Conservation (phyloP, 2,797 vertebrate species). For the Cuculus canorus region DNA sequence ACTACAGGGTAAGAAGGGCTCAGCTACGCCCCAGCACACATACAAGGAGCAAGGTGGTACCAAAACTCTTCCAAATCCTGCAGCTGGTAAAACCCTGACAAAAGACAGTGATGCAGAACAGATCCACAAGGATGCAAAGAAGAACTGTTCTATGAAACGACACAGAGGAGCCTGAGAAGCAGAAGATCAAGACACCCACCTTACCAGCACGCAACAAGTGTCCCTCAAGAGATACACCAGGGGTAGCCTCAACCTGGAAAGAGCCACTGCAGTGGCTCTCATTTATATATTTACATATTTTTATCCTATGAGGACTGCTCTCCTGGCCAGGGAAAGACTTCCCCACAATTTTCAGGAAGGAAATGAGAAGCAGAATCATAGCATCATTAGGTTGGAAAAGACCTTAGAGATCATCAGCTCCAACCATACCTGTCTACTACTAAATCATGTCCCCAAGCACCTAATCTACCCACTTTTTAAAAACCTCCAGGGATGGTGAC, state of each 20-base stretch:
- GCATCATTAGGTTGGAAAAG: no score
- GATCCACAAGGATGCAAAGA: accelerated
- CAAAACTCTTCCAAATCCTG: not conserved
- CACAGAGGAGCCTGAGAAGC: not conserved
- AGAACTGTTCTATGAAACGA: accelerated
- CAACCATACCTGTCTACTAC: no score
- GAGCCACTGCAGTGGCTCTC: not conserved
- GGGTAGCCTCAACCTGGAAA: not conserved
- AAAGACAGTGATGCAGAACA: accelerated
- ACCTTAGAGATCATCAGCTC: no score
- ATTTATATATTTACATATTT: no score
- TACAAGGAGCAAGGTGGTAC: not conserved
- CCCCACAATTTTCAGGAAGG: accelerated
- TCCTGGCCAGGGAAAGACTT: not conserved
- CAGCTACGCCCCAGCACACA: not conserved
- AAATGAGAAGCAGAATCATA: not conserved
- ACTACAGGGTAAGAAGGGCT: not conserved
- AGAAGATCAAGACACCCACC: not conserved
- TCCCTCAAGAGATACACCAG: not conserved
- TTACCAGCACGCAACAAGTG: not conserved
- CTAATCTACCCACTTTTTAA: no score
- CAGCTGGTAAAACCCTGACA: not conserved
- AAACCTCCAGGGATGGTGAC: no score
- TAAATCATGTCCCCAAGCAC: no score
- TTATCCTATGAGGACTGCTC: not conserved